Base-by-base conservation (phyloP, 2,888 invertebrate genomes). In the Callyntrura sp. region DNA sequence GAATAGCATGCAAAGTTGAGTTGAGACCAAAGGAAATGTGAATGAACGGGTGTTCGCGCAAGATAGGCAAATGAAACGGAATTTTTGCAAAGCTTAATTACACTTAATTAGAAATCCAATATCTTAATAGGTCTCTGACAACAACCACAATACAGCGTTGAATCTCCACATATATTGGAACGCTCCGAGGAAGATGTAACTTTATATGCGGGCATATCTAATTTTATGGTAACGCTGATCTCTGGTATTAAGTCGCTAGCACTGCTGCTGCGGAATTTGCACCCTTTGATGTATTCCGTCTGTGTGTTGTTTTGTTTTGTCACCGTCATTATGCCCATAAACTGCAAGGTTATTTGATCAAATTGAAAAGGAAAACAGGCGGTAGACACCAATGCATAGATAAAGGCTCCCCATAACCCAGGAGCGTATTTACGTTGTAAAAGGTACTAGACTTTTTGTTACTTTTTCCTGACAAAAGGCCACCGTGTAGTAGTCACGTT, bases 61-160 rank as follows among this genome's bases (percentile, higher is more conserved):
- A 17, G 82, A 82, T 82, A 62, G 17, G 48, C 35, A 55, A n/a
- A 14, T 76, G 17, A 43, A 43, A 48, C 48, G 48, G 14, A 6
- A 48, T 25, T 25, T 65, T 25, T 65, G 25, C 9, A 43, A 68
- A 28, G 11, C 79, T 43, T 87, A 87, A 87, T 87, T 87, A 82
- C 87, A 70, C 81, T 70, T 87, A 87, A 87, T 87, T 87, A 82
- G 81, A 87, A 87, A 82, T 68, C 68, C 68, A 68, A 68, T 68
- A 68, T 68, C 35, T 68, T 5, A 25, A 79, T 79, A 35, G 79
- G 55, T n/a, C n/a, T n/a, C n/a, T n/a, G n/a, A n/a, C n/a, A n/a
- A n/a, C 6, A 55, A 55, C n/a, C n/a, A n/a, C 55, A 9, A 12
- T 5, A 8, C n/a, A 55, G 55, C 2, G 55, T 3, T 14, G 12